Base-by-base conservation (phyloP, 1,140 invertebrate genomes). In the Thereuonema tuberculata region DNA sequence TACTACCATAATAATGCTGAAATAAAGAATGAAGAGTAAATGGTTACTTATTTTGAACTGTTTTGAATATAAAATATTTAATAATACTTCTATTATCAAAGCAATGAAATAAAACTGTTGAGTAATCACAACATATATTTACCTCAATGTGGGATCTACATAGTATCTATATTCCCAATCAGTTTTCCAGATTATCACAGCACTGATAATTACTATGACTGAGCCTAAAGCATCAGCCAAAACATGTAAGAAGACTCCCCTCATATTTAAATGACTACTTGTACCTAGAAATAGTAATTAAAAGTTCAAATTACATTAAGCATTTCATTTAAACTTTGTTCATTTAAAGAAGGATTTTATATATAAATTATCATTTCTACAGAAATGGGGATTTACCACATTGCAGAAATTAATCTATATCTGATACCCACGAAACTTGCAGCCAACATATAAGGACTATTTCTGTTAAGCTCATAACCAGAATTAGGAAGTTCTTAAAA, bases 221-320 rank as follows among this genome's bases (percentile, higher is more conserved):
- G 96, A 99, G 52, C 83, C 82, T 37, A 97, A 74, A 24, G 95
- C 95, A 77, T 99, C 96, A 25, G 93, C 95, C 2, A 99, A 71
- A 2, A 99, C 87, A 74, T 99, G 97, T 48, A 99, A 78, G 71
- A 98, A 99, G 1, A 98, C 96, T 20, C 93, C 94, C 53, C 87
- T 80, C 89, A 98, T 98, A 70, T 99, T 99, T 84, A 99, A 86
- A 68, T 95, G 86, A 25, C 82, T 82, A 29, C 43, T 55, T 43
- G 37, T 9, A 43, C 9, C 37, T 43, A n/a, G 37, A 60, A 61
- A 58, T n/a, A 57, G 20, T 5, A 58, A 31, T 43, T 9, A 43
- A 43, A 43, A 9, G 37, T 9, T 43, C 37, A 43, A 43, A 43
- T 43, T 43, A 43, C 37, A 43, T n/a, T n/a, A n/a, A n/a, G n/a